These are phyloP conservation scores for Agriopis marginaria DNA, from an alignment of 2,888 invertebrate genomes.

Conservation along the genomic window DNA sequence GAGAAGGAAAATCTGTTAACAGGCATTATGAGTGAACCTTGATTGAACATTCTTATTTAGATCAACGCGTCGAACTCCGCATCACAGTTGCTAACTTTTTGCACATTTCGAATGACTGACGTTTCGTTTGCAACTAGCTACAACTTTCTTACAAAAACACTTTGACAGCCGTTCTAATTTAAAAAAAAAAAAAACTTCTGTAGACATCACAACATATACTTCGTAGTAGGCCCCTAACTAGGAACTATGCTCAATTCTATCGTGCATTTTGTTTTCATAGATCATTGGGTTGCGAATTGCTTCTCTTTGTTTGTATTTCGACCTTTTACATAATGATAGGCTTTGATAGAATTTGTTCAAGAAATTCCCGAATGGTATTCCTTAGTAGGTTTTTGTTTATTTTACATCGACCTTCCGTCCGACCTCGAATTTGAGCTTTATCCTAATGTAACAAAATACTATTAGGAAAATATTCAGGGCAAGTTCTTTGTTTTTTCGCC, in stretches of 20 bases:
- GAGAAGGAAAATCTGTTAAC: no score
- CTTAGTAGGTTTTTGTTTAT: slow-evolving; percentile 1
- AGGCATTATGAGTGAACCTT: no score
- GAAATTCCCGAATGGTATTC: slow-evolving; percentile 5
- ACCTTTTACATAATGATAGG: slow-evolving; percentile 28
- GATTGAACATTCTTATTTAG: no score
- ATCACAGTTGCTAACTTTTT: no score
- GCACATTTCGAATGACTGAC: no score
- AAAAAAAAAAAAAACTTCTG: no score
- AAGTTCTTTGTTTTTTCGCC: no score
- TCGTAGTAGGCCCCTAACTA: background rate
- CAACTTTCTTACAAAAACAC: no score
- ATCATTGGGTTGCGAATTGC: slow-evolving; percentile 30
- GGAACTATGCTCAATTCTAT: slow-evolving; percentile 5
- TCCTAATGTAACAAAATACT: background rate
- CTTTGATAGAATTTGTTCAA: slow-evolving; percentile 8
- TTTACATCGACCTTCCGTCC: background rate
- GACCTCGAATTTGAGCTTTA: background rate
- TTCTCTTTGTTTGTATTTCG: slow-evolving; percentile 30
- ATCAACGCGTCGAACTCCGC: no score
- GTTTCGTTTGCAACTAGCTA: no score
- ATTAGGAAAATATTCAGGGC: background rate
- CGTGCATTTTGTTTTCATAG: slow-evolving; percentile 38
- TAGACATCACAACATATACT: background rate
- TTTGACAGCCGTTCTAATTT: no score